Base-by-base conservation (phyloP, 1,140 invertebrate species). In the Sipha flava region DNA sequence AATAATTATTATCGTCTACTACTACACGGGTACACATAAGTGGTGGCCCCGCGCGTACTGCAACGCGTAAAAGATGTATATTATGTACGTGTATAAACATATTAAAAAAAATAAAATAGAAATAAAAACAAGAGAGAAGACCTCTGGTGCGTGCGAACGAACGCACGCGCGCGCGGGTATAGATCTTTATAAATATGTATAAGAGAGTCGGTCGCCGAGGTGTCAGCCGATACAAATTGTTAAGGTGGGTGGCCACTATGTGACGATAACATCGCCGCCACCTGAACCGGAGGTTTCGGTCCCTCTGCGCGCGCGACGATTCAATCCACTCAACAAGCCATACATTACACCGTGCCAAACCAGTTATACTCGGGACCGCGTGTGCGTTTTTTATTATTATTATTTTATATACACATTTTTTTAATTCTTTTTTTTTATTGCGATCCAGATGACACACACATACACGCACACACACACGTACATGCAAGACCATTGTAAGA, bases 141-240 rank as follows among this genome's bases (percentile, higher is more conserved):
- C 7, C 16, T 29, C 31, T 16, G 1, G 49, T 57, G 29, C 37
- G 49, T 75, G 47, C 16, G n/a, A n/a, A n/a, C n/a, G n/a, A n/a
- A n/a, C n/a, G n/a, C n/a, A n/a, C n/a, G 29, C 37, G 49, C 54
- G 47, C 16, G 26, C 37, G 31, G n/a, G 43, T 7, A 3, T 29
- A 40, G 21, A 45, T n/a, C 23, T 49, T n/a, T 73, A 37, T 75
- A 26, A 54, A 40, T 40, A 40, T 40, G 31, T 57, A 26, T 57
- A 18, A 3, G 18, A 21, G 47, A 40, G 52, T 43, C 23, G 73
- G 66, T 47, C 66, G 66, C 14, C 40, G 23, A 57, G 73, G 73
- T 77, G 73, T 77, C 73, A 59, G 73, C 73, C 73, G 73, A 77
- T 77, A 77, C 73, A 77, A 77, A 77, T 77, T 77, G 73, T 77